A percentile compares a stretch with the other conserved stretches of the same genome.
Conservation (phyloP, 2,797 vertebrate species). For the Arctocebus calabarensis region DNA sequence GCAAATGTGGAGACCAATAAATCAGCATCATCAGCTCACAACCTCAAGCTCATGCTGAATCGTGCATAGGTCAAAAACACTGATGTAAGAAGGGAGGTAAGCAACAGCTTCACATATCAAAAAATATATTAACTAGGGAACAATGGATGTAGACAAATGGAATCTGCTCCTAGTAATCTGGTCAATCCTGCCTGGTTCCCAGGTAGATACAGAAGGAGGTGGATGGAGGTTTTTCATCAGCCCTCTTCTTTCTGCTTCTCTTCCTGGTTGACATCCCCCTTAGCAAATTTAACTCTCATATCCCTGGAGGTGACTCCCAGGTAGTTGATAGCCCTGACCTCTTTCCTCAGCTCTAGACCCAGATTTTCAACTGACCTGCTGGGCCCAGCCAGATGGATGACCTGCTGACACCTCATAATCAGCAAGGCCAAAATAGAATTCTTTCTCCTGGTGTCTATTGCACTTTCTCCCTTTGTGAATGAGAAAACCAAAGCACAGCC, state of each 20-base stretch:
- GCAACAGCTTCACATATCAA: neutral
- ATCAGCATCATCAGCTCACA: neutral
- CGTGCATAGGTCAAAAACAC: neutral
- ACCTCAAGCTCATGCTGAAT: neutral
- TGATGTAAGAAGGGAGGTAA: conserved; percentile 22
- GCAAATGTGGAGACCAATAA: conserved; percentile 13
- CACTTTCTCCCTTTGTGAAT: neutral
- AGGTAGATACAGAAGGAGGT: too few relatives aligned
- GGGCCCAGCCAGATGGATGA: conserved; percentile 44
- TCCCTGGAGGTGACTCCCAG: conserved; percentile 24
- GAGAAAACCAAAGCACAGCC: neutral
- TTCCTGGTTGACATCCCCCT: neutral
- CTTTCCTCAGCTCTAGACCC: conserved; percentile 56
- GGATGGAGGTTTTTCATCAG: neutral
- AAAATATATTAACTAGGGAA: neutral
- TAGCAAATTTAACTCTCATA: neutral
- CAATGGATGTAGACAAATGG: neutral
- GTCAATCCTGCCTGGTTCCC: neutral
- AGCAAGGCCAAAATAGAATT: conserved; percentile 13
- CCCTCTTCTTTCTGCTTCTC: neutral
- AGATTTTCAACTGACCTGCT: conserved; percentile 55
- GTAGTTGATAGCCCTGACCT: conserved; percentile 40
- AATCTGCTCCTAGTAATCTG: neutral
- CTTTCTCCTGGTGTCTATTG: neutral
- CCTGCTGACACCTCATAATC: neutral